Evolutionary conservation across 2,113 vertebrate species (phyloP).

Genomic region (Xenopus laevis): DNA sequence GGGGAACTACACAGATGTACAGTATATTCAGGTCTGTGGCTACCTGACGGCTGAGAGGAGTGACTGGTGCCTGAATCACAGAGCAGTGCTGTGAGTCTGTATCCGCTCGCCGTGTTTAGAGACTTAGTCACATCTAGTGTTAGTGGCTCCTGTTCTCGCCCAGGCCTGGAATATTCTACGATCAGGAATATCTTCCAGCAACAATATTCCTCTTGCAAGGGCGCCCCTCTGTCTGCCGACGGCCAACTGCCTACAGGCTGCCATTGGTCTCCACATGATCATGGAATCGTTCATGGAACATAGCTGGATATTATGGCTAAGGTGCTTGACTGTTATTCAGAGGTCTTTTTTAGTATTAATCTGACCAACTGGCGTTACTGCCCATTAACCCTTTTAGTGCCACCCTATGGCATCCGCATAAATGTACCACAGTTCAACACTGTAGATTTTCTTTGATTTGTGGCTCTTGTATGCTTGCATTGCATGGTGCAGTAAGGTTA

Average conservation of each 20-base stretch:
- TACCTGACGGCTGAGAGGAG: slow-evolving; percentile 18
- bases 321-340: no score
- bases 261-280: background rate
- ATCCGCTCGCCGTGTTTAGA: slow-evolving; percentile 18
- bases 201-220: background rate
- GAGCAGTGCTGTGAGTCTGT: slow-evolving; percentile 19
- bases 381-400: no score
- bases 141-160: background rate
- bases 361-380: no score
- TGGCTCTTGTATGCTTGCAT: no score
- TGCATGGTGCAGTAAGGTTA: no score
- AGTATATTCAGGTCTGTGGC: slow-evolving; percentile 25
- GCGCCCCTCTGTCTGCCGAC: background rate
- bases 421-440: no score
- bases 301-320: no score
- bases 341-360: no score
- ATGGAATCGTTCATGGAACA: background rate
- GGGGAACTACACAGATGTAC: slow-evolving; percentile 16
- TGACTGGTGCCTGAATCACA: slow-evolving; percentile 36
- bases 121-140: slow-evolving; percentile 25
- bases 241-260: background rate
- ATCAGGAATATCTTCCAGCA: slow-evolving; percentile 7
- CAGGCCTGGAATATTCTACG: background rate
- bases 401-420: no score
- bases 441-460: no score